These are phyloP conservation scores for Neolamprologus longior DNA, from an alignment of 2,113 vertebrate genomes.

Conservation along the genomic window DNA sequence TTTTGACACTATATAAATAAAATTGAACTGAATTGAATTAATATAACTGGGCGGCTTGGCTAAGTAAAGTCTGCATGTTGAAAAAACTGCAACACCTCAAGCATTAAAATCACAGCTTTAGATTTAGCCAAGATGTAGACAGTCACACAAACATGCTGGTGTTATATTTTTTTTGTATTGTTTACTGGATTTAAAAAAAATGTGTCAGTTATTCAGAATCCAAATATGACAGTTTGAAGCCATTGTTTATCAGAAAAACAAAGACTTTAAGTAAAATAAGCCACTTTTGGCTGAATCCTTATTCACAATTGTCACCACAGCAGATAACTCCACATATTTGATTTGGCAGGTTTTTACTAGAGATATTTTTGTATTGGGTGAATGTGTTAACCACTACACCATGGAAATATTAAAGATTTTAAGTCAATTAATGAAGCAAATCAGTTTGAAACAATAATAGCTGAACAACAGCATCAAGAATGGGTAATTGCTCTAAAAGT, in stretches of 20 bases:
- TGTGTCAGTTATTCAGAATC: background rate
- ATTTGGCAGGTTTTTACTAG: background rate
- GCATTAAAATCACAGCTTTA: background rate
- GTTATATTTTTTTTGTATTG: background rate
- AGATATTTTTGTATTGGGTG: background rate
- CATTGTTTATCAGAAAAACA: background rate
- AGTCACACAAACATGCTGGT: background rate
- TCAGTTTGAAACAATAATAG: background rate
- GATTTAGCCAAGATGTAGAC: background rate
- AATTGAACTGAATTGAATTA: background rate
- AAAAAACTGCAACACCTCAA: background rate
- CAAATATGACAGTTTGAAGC: background rate
- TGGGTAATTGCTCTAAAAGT: background rate
- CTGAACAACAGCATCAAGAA: background rate
- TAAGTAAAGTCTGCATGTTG: background rate
- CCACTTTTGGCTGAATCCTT: background rate
- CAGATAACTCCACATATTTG: background rate
- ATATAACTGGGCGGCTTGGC: background rate
- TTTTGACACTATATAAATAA: background rate
- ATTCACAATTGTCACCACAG: background rate
- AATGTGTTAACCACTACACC: background rate
- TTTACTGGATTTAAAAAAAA: background rate
- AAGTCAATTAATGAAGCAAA: background rate
- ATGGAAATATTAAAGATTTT: background rate
- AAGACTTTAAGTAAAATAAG: background rate